Evolutionary conservation across 2,888 invertebrate genomes (phyloP), one percentile per base, ranked within the genome.

Genomic region (Mesochorus sp.): DNA sequence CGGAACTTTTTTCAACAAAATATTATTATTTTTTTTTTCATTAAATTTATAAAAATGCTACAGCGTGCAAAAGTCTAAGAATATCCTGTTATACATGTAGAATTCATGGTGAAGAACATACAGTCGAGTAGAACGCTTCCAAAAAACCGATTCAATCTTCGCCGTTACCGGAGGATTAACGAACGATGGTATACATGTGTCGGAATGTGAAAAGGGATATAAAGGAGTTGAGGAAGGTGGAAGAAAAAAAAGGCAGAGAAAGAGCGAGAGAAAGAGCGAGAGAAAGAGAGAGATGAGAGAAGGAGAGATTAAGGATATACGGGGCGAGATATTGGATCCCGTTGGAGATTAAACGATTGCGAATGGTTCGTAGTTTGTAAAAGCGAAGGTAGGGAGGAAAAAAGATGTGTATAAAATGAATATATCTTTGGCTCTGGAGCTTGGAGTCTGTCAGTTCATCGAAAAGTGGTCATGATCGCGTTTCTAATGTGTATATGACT

Each of bases 121-220:
- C 74, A 73, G 57, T 76, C 67, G 80, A 64, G 79, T 64, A 82
- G 82, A 81, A 77, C 81, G 44, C 81, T 72, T 72, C 73, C 51
- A 68, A 78, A 79, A 59, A 83, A 82, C 77, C 84, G 83, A 85
- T 86, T 83, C 82, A 82, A 86, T 86, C 85, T 78, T 74, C 78
- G 79, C 81, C 59, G 37, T 57, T 53, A 14, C 37, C 37, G 31
- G 57, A 55, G 82, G 82, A 85, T 86, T 86, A 86, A 84, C 83
- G 79, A 83, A 84, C 77, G 62, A 76, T 66, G 79, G 70, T 24
- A 39, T 68, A 51, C 24, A 55, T 28, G 34, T 28, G 55, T 66
- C 51, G 61, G 51, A 37, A 28, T 34, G n/a, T n/a, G 44, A 61
- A 39, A 57, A 37, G 39, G 57, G 39, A 59, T 59, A 59, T 55